These are phyloP conservation scores for Parazoanthus darwini DNA, from an alignment of 92 coral and sea anemone genomes.

Conservation along the genomic window DNA sequence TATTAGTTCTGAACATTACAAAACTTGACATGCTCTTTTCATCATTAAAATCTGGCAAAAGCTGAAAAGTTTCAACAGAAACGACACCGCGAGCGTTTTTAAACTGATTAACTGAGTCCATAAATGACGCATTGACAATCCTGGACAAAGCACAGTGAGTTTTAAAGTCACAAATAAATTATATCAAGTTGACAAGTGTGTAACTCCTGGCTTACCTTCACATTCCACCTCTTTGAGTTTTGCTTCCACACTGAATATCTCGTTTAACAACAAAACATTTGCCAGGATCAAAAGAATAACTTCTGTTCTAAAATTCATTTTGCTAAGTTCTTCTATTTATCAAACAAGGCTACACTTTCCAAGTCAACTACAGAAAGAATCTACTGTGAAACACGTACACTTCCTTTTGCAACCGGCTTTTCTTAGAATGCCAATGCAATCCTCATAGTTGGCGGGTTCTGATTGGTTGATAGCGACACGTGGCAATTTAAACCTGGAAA, in stretches of 20 bases:
- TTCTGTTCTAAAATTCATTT: constrained; percentile 54
- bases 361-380: constrained; percentile 9
- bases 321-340: neutral
- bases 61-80: neutral
- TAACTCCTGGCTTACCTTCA: constrained; percentile 62
- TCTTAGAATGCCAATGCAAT: constrained; percentile 70
- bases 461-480: constrained; percentile 68
- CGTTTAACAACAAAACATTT: constrained; percentile 61
- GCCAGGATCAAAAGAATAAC: constrained; percentile 56
- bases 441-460: constrained; percentile 91
- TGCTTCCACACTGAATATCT: constrained; percentile 69
- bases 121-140: constrained; percentile 7
- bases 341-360: neutral
- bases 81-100: neutral
- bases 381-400: neutral
- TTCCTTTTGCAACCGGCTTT: constrained; percentile 40
- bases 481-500: constrained; percentile 41
- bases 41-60: neutral
- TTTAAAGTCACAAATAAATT: neutral
- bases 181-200: too few species aligned
- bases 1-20: neutral
- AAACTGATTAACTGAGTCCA: neutral
- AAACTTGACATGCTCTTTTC: neutral
- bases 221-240: constrained; percentile 84
- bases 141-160: neutral